Percentiles rank a stretch among this genome's conserved stretches.
Conservation (phyloP, 1,140 invertebrate species). For the Drosophila takahashii region DNA sequence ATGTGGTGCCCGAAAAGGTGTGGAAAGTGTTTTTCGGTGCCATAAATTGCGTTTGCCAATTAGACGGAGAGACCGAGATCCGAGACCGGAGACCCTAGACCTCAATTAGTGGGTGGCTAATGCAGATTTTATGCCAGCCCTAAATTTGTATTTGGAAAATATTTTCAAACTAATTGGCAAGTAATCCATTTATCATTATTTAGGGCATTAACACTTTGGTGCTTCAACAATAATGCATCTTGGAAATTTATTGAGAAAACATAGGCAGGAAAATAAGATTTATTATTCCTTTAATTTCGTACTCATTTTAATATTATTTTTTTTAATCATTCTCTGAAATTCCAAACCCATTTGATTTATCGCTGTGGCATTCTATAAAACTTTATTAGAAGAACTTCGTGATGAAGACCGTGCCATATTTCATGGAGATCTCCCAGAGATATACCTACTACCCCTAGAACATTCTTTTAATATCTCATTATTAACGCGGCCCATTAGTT, state of each 20-base stretch:
- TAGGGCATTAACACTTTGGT: not conserved
- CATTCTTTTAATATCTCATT: slow-evolving; percentile 42
- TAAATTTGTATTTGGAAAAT: not conserved
- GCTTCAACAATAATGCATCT: too few relatives aligned
- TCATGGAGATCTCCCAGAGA: slow-evolving; percentile 24
- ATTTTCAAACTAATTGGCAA: not conserved
- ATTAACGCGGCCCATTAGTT: slow-evolving; percentile 47
- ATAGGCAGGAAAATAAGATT: too few relatives aligned
- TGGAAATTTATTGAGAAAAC: not conserved
- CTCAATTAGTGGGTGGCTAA: slow-evolving; percentile 49
- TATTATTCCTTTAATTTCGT: too few relatives aligned
- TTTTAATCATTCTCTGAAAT: too few relatives aligned
- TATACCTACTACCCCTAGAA: slow-evolving; percentile 6
- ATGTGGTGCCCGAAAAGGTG: slow-evolving; percentile 60
- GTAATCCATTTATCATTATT: slow-evolving; percentile 3
- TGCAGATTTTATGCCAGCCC: slow-evolving; percentile 1
- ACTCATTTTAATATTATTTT: not conserved
- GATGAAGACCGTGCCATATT: slow-evolving; percentile 4
- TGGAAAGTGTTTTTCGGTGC: slow-evolving; percentile 71
- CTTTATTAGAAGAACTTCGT: not conserved
- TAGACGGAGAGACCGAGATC: slow-evolving; percentile 27
- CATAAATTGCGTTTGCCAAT: slow-evolving; percentile 71
- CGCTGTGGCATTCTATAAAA: not conserved
- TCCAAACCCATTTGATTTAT: not conserved
- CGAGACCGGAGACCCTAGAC: slow-evolving; percentile 6